Conservation (phyloP, 1,140 invertebrate genomes). For the Halyomorpha halys region DNA sequence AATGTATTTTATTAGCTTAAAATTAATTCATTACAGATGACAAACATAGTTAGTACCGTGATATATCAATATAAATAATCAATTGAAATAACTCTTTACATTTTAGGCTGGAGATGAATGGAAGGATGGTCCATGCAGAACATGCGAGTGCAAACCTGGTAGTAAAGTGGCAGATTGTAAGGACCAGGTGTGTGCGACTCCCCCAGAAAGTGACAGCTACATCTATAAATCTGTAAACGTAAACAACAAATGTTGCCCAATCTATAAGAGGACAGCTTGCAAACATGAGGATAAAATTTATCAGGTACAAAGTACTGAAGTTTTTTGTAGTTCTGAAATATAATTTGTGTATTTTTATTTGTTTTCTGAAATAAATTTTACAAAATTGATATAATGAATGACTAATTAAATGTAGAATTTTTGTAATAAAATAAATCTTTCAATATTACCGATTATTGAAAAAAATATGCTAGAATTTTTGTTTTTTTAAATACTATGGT, state of each 20-base stretch:
- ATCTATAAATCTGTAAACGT: slow-evolving; percentile 41
- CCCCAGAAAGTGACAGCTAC: slow-evolving; percentile 41
- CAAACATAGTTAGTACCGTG: too few species aligned
- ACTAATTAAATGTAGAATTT: too few species aligned
- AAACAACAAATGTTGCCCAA: slow-evolving; percentile 51
- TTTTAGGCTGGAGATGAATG: slow-evolving; percentile 45
- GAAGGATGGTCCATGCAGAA: slow-evolving; percentile 56
- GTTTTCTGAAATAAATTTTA: slow-evolving; percentile 14
- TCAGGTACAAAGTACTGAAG: too few species aligned
- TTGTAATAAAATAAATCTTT: too few species aligned
- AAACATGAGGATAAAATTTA: slow-evolving; percentile 44
- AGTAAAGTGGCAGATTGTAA: slow-evolving; percentile 35
- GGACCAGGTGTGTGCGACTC: slow-evolving; percentile 38
- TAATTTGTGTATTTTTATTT: neutral
- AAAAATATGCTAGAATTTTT: too few species aligned
- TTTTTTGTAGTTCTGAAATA: too few species aligned
- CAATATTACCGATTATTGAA: too few species aligned
- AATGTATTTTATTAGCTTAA: too few species aligned
- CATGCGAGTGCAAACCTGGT: slow-evolving; percentile 45
- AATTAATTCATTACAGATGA: too few species aligned
- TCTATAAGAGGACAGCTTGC: slow-evolving; percentile 46
- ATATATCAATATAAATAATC: too few species aligned
- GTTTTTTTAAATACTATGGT: too few species aligned
- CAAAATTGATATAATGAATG: neutral
- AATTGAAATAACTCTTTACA: neutral